These are phyloP conservation scores for Diploptera punctata DNA, from an alignment of 2,888 invertebrate genomes.

Conservation along the genomic window DNA sequence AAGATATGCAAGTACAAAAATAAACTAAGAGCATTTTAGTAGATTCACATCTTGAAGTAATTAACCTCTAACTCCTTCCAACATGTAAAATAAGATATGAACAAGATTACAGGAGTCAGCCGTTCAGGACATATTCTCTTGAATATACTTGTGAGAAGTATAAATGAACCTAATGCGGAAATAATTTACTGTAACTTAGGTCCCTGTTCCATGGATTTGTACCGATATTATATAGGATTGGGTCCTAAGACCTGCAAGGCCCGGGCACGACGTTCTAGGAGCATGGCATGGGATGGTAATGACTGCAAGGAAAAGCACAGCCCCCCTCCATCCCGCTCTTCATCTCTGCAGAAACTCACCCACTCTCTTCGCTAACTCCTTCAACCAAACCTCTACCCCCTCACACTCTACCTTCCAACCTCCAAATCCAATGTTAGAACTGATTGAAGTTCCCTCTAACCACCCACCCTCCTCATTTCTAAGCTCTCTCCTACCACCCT, in stretches of 20 bases:
- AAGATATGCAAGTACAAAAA: too few species aligned
- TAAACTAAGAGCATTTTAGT: too few species aligned
- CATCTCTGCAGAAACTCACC: conserved; percentile 8
- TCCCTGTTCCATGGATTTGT: neutral
- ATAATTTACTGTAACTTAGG: neutral
- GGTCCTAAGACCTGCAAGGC: conserved; percentile 25
- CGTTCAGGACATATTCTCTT: too few species aligned
- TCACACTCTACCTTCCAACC: conserved; percentile 7
- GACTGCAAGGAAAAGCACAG: conserved; percentile 19
- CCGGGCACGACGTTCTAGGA: conserved; percentile 13
- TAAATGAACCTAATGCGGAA: neutral
- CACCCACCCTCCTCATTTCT: neutral
- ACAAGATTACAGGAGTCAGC: too few species aligned
- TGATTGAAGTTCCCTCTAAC: conserved; percentile 20
- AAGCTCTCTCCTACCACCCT: neutral
- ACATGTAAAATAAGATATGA: too few species aligned
- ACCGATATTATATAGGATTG: conserved; percentile 28
- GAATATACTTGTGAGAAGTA: too few species aligned
- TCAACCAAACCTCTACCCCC: conserved; percentile 17
- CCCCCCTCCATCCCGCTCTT: neutral
- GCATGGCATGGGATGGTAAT: conserved; percentile 28
- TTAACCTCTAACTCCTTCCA: too few species aligned
- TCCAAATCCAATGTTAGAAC: conserved; percentile 30
- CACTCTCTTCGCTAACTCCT: conserved; percentile 26
- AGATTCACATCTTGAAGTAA: too few species aligned